Evolutionary conservation across 2,888 invertebrate genomes (phyloP).

Genomic region (Nemoura dubitans): DNA sequence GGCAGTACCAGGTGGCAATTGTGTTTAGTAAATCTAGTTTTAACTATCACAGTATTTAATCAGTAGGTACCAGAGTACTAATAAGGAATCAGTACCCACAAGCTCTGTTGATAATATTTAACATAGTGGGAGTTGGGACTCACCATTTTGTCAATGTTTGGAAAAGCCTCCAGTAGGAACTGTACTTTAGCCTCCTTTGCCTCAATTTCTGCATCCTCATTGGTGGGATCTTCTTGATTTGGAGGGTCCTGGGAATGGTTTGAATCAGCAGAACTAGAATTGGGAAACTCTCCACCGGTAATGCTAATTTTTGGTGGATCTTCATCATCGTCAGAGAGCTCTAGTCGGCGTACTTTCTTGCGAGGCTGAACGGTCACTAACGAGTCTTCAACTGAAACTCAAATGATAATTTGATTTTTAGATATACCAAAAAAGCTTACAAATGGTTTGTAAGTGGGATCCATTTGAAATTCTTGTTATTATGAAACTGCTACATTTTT

Average conservation of each 20-base stretch:
- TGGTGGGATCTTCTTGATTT: slow-evolving; percentile 43
- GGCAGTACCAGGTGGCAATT: too few species aligned
- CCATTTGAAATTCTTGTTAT: too few species aligned
- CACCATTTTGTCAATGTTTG: slow-evolving; percentile 69
- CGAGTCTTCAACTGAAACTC: not conserved
- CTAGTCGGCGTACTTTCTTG: slow-evolving; percentile 23
- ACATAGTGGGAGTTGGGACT: slow-evolving; percentile 50
- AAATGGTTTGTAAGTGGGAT: not conserved
- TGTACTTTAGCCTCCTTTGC: slow-evolving; percentile 58
- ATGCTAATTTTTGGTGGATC: not conserved
- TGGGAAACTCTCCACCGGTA: not conserved
- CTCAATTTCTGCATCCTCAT: slow-evolving; percentile 59
- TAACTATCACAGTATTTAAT: too few species aligned
- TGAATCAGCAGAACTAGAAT: not conserved
- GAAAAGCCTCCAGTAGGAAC: slow-evolving; percentile 71
- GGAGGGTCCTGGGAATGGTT: not conserved
- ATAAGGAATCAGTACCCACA: too few species aligned
- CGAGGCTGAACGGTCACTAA: not conserved
- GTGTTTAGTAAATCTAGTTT: too few species aligned
- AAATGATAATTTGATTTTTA: too few species aligned
- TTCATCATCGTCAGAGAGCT: slow-evolving; percentile 31
- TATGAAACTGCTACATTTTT: too few species aligned
- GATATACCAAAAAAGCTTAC: too few species aligned
- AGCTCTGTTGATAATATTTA: too few species aligned
- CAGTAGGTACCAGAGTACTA: too few species aligned